Evolutionary conservation across 1,140 invertebrate species (phyloP).

Genomic region (Pogonognathellus flavescens): DNA sequence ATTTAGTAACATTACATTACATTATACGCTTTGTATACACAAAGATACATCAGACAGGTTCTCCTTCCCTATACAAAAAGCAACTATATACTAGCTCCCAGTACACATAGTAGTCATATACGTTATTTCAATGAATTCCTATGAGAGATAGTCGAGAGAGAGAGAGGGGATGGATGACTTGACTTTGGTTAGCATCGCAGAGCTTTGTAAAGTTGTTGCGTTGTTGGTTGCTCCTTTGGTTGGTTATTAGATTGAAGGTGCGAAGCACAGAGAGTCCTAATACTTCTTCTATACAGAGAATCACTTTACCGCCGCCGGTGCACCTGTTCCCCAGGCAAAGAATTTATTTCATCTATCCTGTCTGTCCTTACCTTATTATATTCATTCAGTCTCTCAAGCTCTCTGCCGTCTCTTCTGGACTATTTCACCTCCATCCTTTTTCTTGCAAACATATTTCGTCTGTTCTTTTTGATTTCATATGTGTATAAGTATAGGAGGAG

Average conservation of each 20-base stretch:
- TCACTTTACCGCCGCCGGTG: conserved; percentile 37
- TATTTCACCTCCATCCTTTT: conserved; percentile 6
- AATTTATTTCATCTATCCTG: conserved; percentile 15
- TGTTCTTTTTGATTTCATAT: no score
- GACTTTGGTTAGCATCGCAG: neutral
- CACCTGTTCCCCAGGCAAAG: conserved; percentile 44
- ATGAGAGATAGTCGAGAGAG: no score
- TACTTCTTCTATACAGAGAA: neutral
- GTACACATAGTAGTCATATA: neutral
- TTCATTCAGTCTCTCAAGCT: neutral
- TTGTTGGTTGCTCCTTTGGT: neutral
- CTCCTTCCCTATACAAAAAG: neutral
- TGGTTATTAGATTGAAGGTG: conserved; percentile 31
- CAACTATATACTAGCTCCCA: neutral
- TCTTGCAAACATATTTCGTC: neutral
- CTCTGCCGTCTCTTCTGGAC: neutral
- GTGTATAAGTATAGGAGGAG: no score
- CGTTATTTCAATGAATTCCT: neutral
- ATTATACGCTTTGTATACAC: neutral
- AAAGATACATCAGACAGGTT: neutral
- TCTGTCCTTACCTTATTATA: neutral
- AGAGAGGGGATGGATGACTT: conserved; percentile 11
- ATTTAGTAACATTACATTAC: neutral
- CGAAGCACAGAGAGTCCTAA: neutral
- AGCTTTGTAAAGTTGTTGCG: neutral